These are phyloP conservation scores for Myzus persicae DNA, from an alignment of 1,140 invertebrate genomes.

Conservation along the genomic window DNA sequence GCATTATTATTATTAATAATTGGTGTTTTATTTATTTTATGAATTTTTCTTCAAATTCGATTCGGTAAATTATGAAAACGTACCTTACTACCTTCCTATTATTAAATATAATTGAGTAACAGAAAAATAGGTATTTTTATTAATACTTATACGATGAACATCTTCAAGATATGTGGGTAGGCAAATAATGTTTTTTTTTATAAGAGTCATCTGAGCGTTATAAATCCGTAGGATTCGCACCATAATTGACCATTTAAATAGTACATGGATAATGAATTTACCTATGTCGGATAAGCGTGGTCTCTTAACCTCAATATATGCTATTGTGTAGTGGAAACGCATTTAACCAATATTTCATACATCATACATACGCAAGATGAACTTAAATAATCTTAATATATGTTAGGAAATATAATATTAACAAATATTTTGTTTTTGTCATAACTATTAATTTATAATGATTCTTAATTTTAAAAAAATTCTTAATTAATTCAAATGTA, in stretches of 20 bases:
- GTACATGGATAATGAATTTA: conserved; percentile 54
- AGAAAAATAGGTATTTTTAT: not conserved
- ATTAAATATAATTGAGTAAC: conserved; percentile 19
- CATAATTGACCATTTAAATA: conserved; percentile 55
- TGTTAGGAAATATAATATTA: not conserved
- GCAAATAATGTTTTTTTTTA: conserved; percentile 30
- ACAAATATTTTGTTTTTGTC: not conserved
- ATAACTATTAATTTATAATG: not conserved
- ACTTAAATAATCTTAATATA: not conserved
- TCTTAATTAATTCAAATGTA: not conserved
- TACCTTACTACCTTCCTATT: not conserved
- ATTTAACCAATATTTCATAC: conserved; percentile 24
- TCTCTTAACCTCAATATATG: conserved; percentile 52
- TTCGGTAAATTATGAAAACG: not conserved
- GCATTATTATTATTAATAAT: conserved; percentile 7
- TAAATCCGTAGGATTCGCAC: conserved; percentile 43
- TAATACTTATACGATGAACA: not conserved
- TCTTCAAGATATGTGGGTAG: conserved; percentile 4
- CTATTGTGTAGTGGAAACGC: not conserved
- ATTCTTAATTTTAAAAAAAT: not conserved
- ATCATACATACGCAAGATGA: not conserved
- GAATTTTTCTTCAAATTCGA: not conserved
- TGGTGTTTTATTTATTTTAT: not conserved
- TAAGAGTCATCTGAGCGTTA: conserved; percentile 51
- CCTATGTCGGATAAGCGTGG: conserved; percentile 47